These are phyloP conservation scores for Diorhabda sublineata DNA, from an alignment of 1,140 invertebrate genomes.

Conservation along the genomic window DNA sequence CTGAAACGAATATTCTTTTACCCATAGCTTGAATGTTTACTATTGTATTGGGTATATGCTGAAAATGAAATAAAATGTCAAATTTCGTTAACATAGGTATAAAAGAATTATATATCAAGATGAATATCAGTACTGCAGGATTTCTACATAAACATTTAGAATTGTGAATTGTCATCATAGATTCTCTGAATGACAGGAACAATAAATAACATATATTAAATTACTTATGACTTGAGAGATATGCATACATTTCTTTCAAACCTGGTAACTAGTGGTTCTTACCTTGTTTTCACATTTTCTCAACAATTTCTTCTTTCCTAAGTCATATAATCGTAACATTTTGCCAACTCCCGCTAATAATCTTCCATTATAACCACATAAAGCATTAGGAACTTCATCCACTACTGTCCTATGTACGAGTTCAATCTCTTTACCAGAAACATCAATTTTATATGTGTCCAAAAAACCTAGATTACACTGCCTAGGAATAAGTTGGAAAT, in stretches of 20 bases:
- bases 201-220: too few relatives aligned
- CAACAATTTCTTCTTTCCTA: slow-evolving; percentile 94
- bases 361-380: slow-evolving; percentile 88
- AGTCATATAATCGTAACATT: slow-evolving; percentile 89
- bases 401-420: slow-evolving; percentile 91
- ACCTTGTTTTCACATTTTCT: slow-evolving; percentile 98
- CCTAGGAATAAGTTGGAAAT: slow-evolving; percentile 84
- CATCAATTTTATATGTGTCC: slow-evolving; percentile 79
- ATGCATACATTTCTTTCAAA: not conserved
- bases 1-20: slow-evolving; percentile 89
- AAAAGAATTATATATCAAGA: slow-evolving; percentile 1
- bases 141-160: slow-evolving; percentile 29
- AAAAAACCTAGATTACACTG: slow-evolving; percentile 75
- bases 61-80: slow-evolving; percentile 31
- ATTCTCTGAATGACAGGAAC: not conserved
- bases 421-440: slow-evolving; percentile 75
- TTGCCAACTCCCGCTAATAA: slow-evolving; percentile 90
- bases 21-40: slow-evolving; percentile 91
- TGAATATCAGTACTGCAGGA: slow-evolving; percentile 43
- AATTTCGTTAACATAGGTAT: not conserved
- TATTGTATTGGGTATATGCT: slow-evolving; percentile 94
- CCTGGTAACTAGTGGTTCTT: not conserved
- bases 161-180: slow-evolving; percentile 25
- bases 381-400: slow-evolving; percentile 87
- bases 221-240: not conserved